Evolutionary conservation across 2,113 vertebrate genomes (phyloP), one percentile per base, ranked within the genome.

Genomic region (Eupsittula cactorum): DNA sequence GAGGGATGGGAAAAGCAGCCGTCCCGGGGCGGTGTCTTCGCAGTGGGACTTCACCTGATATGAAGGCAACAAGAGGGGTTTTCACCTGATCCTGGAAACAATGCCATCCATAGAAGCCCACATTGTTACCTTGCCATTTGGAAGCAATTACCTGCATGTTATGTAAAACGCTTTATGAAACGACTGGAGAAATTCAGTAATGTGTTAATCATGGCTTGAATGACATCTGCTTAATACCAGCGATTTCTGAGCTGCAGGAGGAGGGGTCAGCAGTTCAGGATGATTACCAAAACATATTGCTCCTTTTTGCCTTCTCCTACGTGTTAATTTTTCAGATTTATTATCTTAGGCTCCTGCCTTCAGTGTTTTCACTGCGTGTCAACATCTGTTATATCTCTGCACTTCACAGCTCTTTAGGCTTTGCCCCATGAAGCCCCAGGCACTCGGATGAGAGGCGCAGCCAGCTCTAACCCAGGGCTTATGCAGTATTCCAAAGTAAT

Each of bases 281-380:
- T 97, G 95, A 97, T 97, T 93, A 95, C 95, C 95, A 97, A 97
- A 98, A 96, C 97, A 97, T 82, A 97, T 97, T 95, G 89, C 95
- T 93, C 83, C 93, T 91, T 95, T 83, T 86, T 39, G 65, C 62
- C 2, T 89, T 92, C 92, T 91, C 92, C 90, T 82, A 78, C 3
- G 90, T 95, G 96, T 86, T 97, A 97, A 96, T 96, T 95, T 93
- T 84, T 77, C 94, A 94, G 95, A 96, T 97, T 97, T 97, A 96
- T 88, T 92, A 42, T 90, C 74, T 33, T 29, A 35, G 93, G 88
- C 92, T 93, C 93, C 87, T n/a, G 75, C 17, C 52, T 88, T 76
- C 59, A 16, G 47, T 65, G 13, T 92, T 92, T 93, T 94, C 86
- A 65, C 76, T n/a, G 44, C 52, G 10, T 64, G 89, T 93, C 94